Evolutionary conservation across 2,797 vertebrate species (phyloP).

Genomic region (Phrynocephalus guinanensis): DNA sequence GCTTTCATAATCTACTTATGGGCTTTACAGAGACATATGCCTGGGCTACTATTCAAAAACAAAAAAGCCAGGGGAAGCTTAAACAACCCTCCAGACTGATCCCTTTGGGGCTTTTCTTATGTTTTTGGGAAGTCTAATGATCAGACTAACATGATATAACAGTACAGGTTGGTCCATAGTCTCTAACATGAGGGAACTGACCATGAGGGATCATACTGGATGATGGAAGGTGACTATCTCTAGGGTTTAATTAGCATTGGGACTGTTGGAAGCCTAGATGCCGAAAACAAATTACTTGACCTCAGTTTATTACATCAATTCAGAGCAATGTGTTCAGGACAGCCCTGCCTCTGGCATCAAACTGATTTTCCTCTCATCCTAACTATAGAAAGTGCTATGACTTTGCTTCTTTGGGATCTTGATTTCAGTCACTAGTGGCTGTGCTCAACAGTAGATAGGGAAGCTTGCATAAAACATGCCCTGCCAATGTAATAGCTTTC

Average conservation of each 20-base stretch:
- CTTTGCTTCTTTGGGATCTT: no score
- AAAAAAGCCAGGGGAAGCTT: background rate
- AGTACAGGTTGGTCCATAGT: background rate
- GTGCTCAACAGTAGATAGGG: no score
- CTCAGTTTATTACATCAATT: no score
- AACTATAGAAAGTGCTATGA: background rate
- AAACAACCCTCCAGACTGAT: background rate
- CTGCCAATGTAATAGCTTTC: background rate
- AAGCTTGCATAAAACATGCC: no score
- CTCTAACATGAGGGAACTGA: background rate
- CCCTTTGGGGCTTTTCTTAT: background rate
- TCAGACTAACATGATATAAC: no score
- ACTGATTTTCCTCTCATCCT: background rate
- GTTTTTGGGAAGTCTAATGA: background rate
- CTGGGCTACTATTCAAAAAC: background rate
- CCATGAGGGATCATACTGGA: background rate
- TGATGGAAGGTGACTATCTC: background rate
- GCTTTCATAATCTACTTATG: no score
- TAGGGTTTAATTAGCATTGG: background rate
- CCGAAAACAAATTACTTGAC: background rate
- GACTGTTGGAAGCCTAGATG: background rate
- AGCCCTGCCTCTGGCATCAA: background rate
- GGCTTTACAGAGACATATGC: no score
- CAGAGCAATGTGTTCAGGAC: background rate
- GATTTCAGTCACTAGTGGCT: background rate